These are phyloP conservation scores for Cyanistes caeruleus DNA, from an alignment of 2,113 vertebrate genomes.

Conservation along the genomic window DNA sequence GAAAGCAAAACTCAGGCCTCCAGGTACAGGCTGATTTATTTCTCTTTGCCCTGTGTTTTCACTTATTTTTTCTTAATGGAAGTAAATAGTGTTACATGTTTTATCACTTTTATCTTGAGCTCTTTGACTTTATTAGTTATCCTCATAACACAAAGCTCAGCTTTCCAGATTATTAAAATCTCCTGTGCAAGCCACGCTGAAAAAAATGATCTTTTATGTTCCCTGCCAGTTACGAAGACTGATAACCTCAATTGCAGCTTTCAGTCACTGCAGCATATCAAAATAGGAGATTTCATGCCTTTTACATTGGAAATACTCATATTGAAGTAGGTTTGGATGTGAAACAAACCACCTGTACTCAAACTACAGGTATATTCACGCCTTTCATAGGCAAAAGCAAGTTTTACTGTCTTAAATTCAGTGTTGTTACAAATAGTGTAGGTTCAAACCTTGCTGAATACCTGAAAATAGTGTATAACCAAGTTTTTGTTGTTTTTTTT, in stretches of 20 bases:
- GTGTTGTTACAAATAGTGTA: background rate
- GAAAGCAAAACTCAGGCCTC: background rate
- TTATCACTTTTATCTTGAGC: background rate
- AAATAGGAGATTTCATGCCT: background rate
- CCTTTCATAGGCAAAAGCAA: background rate
- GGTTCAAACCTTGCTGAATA: background rate
- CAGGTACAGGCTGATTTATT: slow-evolving; percentile 19
- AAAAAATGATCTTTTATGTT: background rate
- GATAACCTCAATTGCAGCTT: background rate
- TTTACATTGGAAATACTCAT: background rate
- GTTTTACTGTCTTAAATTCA: background rate
- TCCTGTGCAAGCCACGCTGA: background rate
- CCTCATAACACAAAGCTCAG: background rate
- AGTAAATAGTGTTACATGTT: background rate
- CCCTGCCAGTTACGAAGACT: background rate
- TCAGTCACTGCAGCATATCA: background rate
- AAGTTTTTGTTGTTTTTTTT: background rate
- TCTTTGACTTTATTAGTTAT: background rate
- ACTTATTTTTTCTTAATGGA: background rate
- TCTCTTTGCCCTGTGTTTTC: background rate
- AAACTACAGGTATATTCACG: background rate
- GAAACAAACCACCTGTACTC: background rate
- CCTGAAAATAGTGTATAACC: rapidly evolving
- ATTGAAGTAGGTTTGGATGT: background rate
- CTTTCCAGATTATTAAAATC: background rate